Evolutionary conservation across 2,797 vertebrate genomes (phyloP).

Genomic region (Gorsachius magnificus): DNA sequence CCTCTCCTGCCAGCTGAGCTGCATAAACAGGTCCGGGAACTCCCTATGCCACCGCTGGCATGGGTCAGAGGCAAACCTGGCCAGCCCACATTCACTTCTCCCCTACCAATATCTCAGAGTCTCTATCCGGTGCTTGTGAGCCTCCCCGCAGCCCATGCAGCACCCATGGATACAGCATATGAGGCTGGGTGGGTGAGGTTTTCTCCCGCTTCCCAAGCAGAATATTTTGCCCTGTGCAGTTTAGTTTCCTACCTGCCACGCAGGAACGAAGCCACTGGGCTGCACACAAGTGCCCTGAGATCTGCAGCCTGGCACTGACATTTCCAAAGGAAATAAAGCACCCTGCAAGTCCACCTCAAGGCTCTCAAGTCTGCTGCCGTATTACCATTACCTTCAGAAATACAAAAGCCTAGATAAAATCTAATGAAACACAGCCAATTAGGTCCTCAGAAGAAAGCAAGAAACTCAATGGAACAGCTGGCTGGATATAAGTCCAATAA

Average conservation of each 20-base stretch:
- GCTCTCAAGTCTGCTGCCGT: not conserved
- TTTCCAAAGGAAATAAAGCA: not conserved
- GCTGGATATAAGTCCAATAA: not conserved
- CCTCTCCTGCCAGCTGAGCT: not conserved
- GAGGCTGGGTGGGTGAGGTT: not conserved
- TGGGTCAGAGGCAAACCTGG: not conserved
- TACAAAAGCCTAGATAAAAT: not conserved
- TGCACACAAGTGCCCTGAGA: not conserved
- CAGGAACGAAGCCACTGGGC: not conserved
- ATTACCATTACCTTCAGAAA: not conserved
- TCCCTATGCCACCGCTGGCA: accelerated
- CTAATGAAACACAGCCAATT: not conserved
- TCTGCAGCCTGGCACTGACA: not conserved
- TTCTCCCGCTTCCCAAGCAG: accelerated
- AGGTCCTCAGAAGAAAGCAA: not conserved
- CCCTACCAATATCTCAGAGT: not conserved
- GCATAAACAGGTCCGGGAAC: not conserved
- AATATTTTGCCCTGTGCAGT: not conserved
- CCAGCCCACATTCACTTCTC: not conserved
- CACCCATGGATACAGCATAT: not conserved
- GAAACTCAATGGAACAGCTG: constrained; percentile 6
- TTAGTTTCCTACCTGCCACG: not conserved
- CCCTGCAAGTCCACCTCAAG: not conserved
- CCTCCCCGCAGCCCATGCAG: not conserved
- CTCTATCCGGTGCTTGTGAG: not conserved